These are phyloP conservation scores for Rhadinocentrus ornatus DNA, from an alignment of 2,797 vertebrate genomes.

Conservation along the genomic window DNA sequence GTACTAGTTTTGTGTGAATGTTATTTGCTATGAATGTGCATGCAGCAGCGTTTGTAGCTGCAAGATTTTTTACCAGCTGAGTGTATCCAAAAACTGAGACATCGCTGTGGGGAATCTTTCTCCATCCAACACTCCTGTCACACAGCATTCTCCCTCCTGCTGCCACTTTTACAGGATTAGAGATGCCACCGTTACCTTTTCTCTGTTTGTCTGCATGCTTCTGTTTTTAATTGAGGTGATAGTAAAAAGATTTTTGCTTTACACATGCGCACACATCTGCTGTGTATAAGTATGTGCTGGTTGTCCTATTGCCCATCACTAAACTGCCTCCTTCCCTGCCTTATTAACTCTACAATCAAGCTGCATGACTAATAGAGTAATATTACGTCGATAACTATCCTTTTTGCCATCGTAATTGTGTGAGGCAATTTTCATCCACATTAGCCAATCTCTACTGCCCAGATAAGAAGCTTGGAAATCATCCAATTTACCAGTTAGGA, in stretches of 20 bases:
- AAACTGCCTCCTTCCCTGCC: conserved; percentile 29
- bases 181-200: conserved; percentile 41
- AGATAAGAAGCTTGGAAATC: conserved; percentile 67
- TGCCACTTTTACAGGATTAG: conserved; percentile 63
- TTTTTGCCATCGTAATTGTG: conserved; percentile 70
- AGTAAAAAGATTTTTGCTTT: conserved; percentile 11
- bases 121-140: conserved; percentile 46
- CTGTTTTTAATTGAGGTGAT: conserved; percentile 25
- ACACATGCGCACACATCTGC: conserved; percentile 10
- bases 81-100: conserved; percentile 62
- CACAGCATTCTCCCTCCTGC: conserved; percentile 51
- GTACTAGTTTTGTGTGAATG: conserved; percentile 10
- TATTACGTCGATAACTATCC: conserved; percentile 75
- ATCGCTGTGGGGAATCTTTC: conserved; percentile 58
- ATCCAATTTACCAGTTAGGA: conserved; percentile 58
- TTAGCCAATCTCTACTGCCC: conserved; percentile 59
- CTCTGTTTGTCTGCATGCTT: conserved; percentile 49
- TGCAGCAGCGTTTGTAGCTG: conserved; percentile 17
- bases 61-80: conserved; percentile 50
- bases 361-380: conserved; percentile 71
- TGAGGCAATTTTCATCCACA: conserved; percentile 74
- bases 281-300: conserved; percentile 7
- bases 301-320: conserved; percentile 21
- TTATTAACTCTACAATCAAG: conserved; percentile 64
- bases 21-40: conserved; percentile 14